Base-by-base conservation (phyloP, 2,888 invertebrate genomes). In the Ischnura elegans region DNA sequence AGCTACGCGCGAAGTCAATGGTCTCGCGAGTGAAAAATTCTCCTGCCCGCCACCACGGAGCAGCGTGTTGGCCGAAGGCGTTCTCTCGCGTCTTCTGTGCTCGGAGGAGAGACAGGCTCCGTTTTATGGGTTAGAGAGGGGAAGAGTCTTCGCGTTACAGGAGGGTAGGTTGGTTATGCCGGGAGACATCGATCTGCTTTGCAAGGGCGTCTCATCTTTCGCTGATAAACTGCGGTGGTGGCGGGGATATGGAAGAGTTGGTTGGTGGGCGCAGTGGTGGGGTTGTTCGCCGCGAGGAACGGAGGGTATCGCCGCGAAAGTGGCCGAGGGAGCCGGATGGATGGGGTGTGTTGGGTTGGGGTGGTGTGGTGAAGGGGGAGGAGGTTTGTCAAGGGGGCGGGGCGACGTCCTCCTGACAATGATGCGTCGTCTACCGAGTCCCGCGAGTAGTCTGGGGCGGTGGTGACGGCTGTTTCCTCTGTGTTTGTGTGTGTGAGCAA, bases 181-280 rank as follows among this genome's bases (percentile, higher is more conserved):
- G 51, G 51, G 25, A 36, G 36, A 36, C 29, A 29, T 36, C 36
- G 29, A 36, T 36, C 36, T 36, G 29, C 36, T 36, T 51, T 76
- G 76, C 76, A 76, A 76, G 36, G 76, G 76, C 76, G 76, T 76
- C 76, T 76, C 76, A 76, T 76, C 76, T n/a, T n/a, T 76, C 76
- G 76, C 76, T 76, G 76, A 76, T 61, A 61, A 61, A 61, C n/a
- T 61, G 61, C 8, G 61, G 61, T 25, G n/a, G n/a, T 3, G n/a
- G 2, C 2, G 6, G 36, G 10, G 36, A 19, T 13, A 10, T 36
- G 36, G 16, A 13, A 36, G 0, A 16, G 76, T 5, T 0, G 76
- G 25, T 10, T 0, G 36, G 29, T 36, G 76, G 36, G 76, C 3
- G 36, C 8, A n/a, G 76, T 6, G 66, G 36, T n/a, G n/a, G n/a